Evolutionary conservation across 2,888 invertebrate genomes (phyloP), one percentile per base, ranked within the genome.

Genomic region (Philereme vetulata): DNA sequence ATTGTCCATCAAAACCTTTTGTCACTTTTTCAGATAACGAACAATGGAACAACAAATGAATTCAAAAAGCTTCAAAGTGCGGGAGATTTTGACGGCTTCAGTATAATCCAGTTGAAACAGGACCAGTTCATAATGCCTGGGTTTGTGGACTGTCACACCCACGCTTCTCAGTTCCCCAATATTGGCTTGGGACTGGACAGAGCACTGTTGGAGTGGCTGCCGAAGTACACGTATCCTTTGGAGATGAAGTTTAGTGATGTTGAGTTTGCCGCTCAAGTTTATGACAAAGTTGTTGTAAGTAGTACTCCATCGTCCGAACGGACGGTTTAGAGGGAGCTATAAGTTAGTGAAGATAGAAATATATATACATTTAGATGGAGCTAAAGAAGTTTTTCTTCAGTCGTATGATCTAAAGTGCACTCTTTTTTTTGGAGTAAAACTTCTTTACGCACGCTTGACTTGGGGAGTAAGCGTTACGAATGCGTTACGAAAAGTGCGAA

Each of bases 141-240:
- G 0, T 94, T 98, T 56, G 93, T 98, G 3, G 98, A 98, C 84
- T 96, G 96, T 33, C 98, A 98, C 79, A 96, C 96, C 7, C 98
- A 98, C 89, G 97, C 97, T 0, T 95, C 97, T 0, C 98, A 98
- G 85, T 96, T 96, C 72, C 96, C 97, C 0, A 98, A 98, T 85
- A 91, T 95, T 59, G 98, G 98, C 0, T 85, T 97, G 6, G 98
- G 97, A 0, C 93, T 97, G 67, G 97, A 97, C 78, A 93, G 94
- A 70, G 94, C 95, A 0, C 88, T 98, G 42, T 82, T 98, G 6
- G 96, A 97, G 48, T 98, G 98, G 98, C 90, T 98, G 5, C 93
- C 95, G 33, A 93, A 92, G 5, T 98, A 98, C 78, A 98, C 98
- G 0, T 98, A 96, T 78, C 97, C 97, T 0, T 85, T 96, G 50